phyloP scores from a whole-genome alignment of 2,888 invertebrate species.

The Entomobrya multifasciata region DNA sequence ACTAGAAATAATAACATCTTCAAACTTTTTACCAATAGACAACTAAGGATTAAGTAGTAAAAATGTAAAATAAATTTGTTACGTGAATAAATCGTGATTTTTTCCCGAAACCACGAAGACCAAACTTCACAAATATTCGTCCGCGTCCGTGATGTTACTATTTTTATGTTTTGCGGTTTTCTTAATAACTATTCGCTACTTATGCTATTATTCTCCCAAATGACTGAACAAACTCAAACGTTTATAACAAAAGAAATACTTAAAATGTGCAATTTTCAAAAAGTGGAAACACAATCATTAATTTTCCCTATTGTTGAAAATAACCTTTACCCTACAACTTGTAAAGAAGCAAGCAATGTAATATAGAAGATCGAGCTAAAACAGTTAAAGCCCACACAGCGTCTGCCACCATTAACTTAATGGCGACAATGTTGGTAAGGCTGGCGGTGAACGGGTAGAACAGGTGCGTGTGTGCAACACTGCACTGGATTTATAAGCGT shows the following conservation, averaged over 20 bases:
- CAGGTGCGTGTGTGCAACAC: slow-evolving; percentile 30
- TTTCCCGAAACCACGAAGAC: not conserved
- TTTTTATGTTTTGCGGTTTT: not conserved
- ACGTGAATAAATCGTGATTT: slow-evolving; percentile 1
- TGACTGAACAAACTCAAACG: not conserved
- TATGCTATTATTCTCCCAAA: not conserved
- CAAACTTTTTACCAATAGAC: too few species aligned
- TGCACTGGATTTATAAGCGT: slow-evolving; percentile 24
- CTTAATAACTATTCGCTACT: too few species aligned
- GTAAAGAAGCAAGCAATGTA: too few species aligned
- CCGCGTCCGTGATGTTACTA: not conserved
- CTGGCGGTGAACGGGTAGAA: slow-evolving; percentile 17
- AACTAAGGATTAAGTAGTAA: too few species aligned
- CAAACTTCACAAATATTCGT: too few species aligned
- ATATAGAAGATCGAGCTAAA: not conserved
- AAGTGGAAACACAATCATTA: not conserved
- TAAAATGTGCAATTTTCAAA: not conserved
- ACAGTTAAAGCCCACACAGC: slow-evolving; percentile 48
- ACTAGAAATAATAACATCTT: too few species aligned
- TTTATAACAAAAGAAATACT: not conserved
- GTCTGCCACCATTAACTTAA: slow-evolving; percentile 16
- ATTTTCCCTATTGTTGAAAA: slow-evolving; percentile 1
- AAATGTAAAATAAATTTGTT: too few species aligned
- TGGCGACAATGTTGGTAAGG: not conserved
- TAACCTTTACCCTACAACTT: slow-evolving; percentile 51